These are phyloP conservation scores for Amphipoea lucens DNA, from an alignment of 2,888 invertebrate genomes.

Conservation along the genomic window DNA sequence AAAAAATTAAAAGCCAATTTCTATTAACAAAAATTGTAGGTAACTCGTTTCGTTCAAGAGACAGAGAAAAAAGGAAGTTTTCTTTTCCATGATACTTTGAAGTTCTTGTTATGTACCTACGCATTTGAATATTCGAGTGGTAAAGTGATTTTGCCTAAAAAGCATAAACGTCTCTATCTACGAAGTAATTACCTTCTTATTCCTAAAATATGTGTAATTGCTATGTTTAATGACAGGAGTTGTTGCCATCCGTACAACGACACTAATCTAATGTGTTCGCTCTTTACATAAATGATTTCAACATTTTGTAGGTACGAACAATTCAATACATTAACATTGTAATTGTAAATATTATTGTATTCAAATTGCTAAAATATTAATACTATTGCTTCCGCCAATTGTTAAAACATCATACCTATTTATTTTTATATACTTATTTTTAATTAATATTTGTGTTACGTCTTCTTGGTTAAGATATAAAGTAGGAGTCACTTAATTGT, in stretches of 20 bases:
- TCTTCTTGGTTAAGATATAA: constrained; percentile 42
- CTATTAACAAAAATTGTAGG: neutral
- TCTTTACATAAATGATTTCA: neutral
- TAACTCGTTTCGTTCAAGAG: neutral
- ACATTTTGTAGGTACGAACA: neutral
- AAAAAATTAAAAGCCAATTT: neutral
- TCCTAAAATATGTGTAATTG: neutral
- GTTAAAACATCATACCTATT: constrained; percentile 24
- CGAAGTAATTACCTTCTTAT: neutral
- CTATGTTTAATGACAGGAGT: neutral
- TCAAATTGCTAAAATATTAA: neutral
- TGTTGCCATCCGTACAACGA: constrained; percentile 3
- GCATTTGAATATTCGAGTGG: neutral
- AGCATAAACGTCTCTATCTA: neutral
- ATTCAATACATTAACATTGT: neutral
- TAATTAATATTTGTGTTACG: constrained; percentile 40
- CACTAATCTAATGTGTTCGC: constrained; percentile 2
- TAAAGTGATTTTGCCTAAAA: neutral
- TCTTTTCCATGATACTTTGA: neutral
- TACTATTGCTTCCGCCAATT: constrained; percentile 49
- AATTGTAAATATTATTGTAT: constrained; percentile 31
- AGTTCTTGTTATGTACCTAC: neutral
- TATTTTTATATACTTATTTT: constrained; percentile 38
- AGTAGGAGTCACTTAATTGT: constrained; percentile 14
- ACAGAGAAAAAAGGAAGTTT: neutral